Percentiles rank a stretch among this genome's conserved stretches.
Conservation (phyloP, 2,888 invertebrate species). For the Coelopa pilipes region DNA sequence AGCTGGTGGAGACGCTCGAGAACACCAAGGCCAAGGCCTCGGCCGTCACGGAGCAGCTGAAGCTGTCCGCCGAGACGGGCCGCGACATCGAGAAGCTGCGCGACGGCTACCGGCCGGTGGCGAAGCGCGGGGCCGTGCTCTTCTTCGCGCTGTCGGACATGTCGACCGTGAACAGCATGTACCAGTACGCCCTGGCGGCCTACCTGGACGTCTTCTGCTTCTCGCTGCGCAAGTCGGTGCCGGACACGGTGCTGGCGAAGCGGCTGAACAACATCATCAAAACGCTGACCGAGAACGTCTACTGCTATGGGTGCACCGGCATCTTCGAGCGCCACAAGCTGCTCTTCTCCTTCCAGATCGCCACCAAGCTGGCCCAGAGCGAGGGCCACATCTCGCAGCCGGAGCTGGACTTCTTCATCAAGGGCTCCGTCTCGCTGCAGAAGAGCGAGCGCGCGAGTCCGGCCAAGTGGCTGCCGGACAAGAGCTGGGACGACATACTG, state of each 20-base stretch:
- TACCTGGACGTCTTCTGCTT: conserved; percentile 87
- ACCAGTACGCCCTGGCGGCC: conserved; percentile 88
- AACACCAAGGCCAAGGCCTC: conserved; percentile 88
- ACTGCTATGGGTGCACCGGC: conserved; percentile 91
- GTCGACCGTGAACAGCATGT: conserved; percentile 90
- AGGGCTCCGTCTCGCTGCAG: conserved; percentile 83
- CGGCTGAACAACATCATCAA: conserved; percentile 85
- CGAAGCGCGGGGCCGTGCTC: conserved; percentile 86
- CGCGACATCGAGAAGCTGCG: conserved; percentile 84
- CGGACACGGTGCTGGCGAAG: conserved; percentile 79
- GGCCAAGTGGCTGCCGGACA: conserved; percentile 76
- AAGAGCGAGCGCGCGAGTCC: conserved; percentile 77
- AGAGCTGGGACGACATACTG: conserved; percentile 87
- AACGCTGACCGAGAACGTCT: conserved; percentile 87
- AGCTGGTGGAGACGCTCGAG: conserved; percentile 85
- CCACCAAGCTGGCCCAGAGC: conserved; percentile 82
- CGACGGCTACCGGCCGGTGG: conserved; percentile 87
- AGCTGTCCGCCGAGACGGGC: conserved; percentile 79
- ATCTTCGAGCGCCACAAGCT: conserved; percentile 93
- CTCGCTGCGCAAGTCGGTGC: conserved; percentile 83
- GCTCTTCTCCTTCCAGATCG: conserved; percentile 91
- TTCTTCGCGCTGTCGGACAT: conserved; percentile 92
- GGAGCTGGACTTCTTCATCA: conserved; percentile 91
- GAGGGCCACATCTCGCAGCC: conserved; percentile 72
- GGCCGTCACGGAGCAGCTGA: conserved; percentile 85